Conservation (phyloP, 2,113 vertebrate genomes). For the Diadophis punctatus region DNA sequence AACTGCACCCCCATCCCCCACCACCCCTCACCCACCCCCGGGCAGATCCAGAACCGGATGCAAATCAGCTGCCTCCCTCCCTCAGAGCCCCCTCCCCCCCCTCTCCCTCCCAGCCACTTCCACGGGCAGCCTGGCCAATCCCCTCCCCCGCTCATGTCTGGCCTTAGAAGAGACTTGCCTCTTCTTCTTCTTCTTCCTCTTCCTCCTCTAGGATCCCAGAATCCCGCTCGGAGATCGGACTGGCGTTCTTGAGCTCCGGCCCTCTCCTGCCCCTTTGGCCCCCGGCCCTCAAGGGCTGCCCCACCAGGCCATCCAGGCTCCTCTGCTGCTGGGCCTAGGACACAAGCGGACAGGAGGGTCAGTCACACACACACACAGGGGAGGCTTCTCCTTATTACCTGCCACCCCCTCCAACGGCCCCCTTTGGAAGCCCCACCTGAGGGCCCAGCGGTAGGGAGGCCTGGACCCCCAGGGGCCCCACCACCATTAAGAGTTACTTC, state of each 20-base stretch:
- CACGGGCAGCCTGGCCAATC: not conserved
- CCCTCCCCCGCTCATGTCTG: not conserved
- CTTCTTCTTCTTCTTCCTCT: conserved; percentile 71
- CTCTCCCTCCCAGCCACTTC: not conserved
- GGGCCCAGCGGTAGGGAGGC: conserved; percentile 43
- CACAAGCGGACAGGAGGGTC: not conserved
- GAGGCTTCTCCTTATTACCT: not conserved
- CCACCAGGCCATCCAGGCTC: conserved; percentile 82
- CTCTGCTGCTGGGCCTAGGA: conserved; percentile 88
- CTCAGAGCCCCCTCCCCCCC: too few species aligned
- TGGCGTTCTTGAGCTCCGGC: conserved; percentile 74
- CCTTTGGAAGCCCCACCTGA: conserved; percentile 10
- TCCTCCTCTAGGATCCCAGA: conserved; percentile 88
- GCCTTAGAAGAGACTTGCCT: conserved; percentile 63
- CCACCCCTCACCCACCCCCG: too few species aligned
- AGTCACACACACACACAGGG: fast-evolving
- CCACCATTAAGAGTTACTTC: conserved; percentile 31
- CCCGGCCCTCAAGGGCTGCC: conserved; percentile 70
- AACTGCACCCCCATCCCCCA: not conserved
- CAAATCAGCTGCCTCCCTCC: too few species aligned
- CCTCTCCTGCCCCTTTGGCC: conserved; percentile 78
- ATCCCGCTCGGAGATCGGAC: conserved; percentile 85
- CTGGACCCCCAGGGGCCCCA: conserved; percentile 52
- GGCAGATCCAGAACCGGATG: not conserved
- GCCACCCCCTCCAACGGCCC: not conserved